These are phyloP conservation scores for Trilocha varians DNA, from an alignment of 2,888 invertebrate species.

Conservation along the genomic window DNA sequence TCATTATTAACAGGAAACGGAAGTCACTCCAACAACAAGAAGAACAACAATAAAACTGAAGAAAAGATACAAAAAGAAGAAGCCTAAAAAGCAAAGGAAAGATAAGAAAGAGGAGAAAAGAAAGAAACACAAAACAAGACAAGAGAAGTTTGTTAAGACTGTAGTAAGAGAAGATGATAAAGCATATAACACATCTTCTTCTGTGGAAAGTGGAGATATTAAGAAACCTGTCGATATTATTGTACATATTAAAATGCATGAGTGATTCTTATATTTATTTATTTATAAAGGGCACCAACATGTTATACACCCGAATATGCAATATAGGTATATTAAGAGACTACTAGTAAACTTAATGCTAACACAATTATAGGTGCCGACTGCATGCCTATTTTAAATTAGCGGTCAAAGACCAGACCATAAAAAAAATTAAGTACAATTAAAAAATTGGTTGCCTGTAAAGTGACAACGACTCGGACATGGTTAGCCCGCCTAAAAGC, in stretches of 20 bases:
- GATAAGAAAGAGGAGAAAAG: slow-evolving; percentile 7
- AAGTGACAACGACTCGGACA: too few species aligned
- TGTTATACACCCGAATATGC: too few species aligned
- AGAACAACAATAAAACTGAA: slow-evolving; percentile 4
- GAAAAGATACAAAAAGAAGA: slow-evolving; percentile 7
- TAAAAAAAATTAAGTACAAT: too few species aligned
- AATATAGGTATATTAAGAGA: too few species aligned
- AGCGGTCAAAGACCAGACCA: too few species aligned
- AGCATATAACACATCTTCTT: slow-evolving; percentile 7
- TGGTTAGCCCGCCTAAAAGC: too few species aligned
- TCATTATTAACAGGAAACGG: slow-evolving; percentile 5
- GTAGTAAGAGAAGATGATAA: slow-evolving; percentile 3
- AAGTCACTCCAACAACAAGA: slow-evolving; percentile 7
- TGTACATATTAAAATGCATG: slow-evolving; percentile 44
- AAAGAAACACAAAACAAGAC: slow-evolving; percentile 1
- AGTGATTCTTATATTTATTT: slow-evolving; percentile 12
- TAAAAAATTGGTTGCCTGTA: too few species aligned
- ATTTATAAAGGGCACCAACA: too few species aligned
- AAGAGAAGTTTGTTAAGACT: slow-evolving; percentile 11
- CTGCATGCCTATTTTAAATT: too few species aligned
- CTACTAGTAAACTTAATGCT: too few species aligned
- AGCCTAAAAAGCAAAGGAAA: slow-evolving; percentile 5
- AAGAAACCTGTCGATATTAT: slow-evolving; percentile 37
- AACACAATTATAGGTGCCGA: too few species aligned
- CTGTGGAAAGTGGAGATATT: slow-evolving; percentile 3